Evolutionary conservation across 2,888 invertebrate genomes (phyloP), one percentile per base, ranked within the genome.

Genomic region (Erebia palarica): DNA sequence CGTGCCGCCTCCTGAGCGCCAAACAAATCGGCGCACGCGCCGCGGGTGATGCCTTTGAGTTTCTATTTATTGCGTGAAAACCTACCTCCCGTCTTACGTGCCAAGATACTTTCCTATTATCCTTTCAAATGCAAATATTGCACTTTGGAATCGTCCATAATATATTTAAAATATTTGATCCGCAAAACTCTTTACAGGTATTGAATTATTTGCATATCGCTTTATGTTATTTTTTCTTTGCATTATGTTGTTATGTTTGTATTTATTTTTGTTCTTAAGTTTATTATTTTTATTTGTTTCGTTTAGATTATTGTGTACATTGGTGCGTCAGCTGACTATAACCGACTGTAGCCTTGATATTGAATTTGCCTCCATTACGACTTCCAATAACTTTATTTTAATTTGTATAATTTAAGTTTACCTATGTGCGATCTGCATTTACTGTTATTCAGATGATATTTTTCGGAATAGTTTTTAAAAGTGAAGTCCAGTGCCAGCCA

Each of bases 241-340:
- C 82, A 81, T 88, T 86, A 85, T 88, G 89, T 90, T 91, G 89
- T 91, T 92, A 87, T 92, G 93, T 93, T 92, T 92, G 92, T 92
- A 91, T 93, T 90, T 92, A 91, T 93, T 93, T 93, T 91, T 90
- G 90, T 89, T 87, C 86, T 87, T 86, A 86, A 85, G 83, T 88
- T 89, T 90, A 87, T 85, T 85, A 80, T 84, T 81, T 82, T 84
- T 86, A 83, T 88, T 87, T 86, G 83, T 89, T 90, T 86, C 82
- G 84, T 84, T 84, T 89, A 87, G 84, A 86, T 84, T 82, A 84
- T 81, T 85, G 82, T 84, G 79, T 83, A 83, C 81, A 81, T 75
- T 74, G 73, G 78, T 76, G 69, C 72, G 78, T 78, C 81, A 81
- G 79, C 77, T 78, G 80, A 78, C 77, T 78, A 27, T 27, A 80